phyloP scores from a whole-genome alignment of 1,140 invertebrate genomes.

The Chymomyza costata region DNA sequence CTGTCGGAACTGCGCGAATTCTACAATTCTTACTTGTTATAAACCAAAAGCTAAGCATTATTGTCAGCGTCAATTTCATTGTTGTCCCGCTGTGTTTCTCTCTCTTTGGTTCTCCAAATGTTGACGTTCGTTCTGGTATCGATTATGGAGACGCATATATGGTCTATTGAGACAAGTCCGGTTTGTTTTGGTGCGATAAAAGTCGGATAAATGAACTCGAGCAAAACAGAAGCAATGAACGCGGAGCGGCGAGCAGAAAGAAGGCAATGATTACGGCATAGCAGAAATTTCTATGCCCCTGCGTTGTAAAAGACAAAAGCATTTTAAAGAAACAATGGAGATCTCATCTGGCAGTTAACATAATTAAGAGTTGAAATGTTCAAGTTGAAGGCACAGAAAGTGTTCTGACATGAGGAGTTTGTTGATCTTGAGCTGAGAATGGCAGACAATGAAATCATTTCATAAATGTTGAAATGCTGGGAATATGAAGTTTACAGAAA shows the following conservation, averaged over 20 bases:
- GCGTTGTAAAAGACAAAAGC: too few relatives aligned
- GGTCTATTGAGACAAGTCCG: slow-evolving; percentile 61
- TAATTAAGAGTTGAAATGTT: too few relatives aligned
- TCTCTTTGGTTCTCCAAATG: slow-evolving; percentile 11
- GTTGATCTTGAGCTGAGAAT: too few relatives aligned
- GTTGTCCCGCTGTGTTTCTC: slow-evolving; percentile 19
- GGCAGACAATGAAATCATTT: too few relatives aligned
- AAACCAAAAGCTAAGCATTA: slow-evolving; percentile 51
- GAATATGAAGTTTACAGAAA: too few relatives aligned
- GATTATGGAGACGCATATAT: slow-evolving; percentile 64
- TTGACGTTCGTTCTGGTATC: slow-evolving; percentile 52
- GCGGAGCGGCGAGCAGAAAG: too few relatives aligned
- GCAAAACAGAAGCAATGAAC: slow-evolving; percentile 50
- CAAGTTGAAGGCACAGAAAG: too few relatives aligned
- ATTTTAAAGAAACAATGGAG: too few relatives aligned
- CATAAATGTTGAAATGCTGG: too few relatives aligned
- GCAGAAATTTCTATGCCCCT: too few relatives aligned
- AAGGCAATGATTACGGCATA: slow-evolving; percentile 14
- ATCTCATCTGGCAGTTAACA: too few relatives aligned
- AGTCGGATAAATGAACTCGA: slow-evolving; percentile 63
- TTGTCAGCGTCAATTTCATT: slow-evolving; percentile 21
- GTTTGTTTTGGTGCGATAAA: slow-evolving; percentile 64
- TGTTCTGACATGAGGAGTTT: too few relatives aligned
- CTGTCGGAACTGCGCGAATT: slow-evolving; percentile 63
- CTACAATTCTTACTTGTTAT: not conserved